Conservation (phyloP, 2,113 vertebrate species). For the Pseudolaguvia tuberculata region DNA sequence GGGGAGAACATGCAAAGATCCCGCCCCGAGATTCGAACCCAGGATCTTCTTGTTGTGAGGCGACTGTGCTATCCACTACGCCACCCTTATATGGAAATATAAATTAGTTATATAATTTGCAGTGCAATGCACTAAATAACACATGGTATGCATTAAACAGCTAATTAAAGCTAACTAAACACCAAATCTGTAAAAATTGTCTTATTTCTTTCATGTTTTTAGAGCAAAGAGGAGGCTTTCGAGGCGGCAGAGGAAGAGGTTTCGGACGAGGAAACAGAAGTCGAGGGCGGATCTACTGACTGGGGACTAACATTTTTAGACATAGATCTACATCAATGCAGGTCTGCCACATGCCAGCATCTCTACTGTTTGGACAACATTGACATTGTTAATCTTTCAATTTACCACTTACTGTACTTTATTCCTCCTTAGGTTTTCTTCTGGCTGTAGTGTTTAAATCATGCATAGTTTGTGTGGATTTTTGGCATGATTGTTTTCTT, state of each 20-base stretch:
- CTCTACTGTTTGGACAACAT: conserved; percentile 25
- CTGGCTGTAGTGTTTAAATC: conserved; percentile 17
- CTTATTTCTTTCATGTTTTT: conserved; percentile 48
- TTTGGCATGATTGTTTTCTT: conserved; percentile 34
- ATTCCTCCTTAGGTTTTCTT: conserved; percentile 27
- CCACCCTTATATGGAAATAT: too few relatives aligned
- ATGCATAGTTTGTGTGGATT: conserved; percentile 30
- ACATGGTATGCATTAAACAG: background rate
- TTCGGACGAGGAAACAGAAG: conserved; percentile 90
- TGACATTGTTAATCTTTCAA: background rate
- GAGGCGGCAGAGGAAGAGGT: conserved; percentile 85
- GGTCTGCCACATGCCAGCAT: conserved; percentile 31
- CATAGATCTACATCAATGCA: conserved; percentile 17
- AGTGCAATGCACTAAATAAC: too few relatives aligned
- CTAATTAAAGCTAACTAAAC: too few relatives aligned
- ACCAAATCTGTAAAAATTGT: background rate
- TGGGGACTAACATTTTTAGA: conserved; percentile 18
- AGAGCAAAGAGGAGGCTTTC: conserved; percentile 95
- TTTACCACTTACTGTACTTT: conserved; percentile 30
- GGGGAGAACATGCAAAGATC: too few relatives aligned
- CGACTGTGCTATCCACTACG: too few relatives aligned
- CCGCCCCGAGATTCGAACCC: too few relatives aligned
- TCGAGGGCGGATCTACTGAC: conserved; percentile 90
- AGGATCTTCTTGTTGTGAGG: too few relatives aligned
- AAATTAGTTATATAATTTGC: too few relatives aligned